Percentiles rank a stretch among this genome's conserved stretches.
These are phyloP conservation scores for Leuciscus idus DNA, from an alignment of 2,113 vertebrate genomes.

Conservation along the genomic window DNA sequence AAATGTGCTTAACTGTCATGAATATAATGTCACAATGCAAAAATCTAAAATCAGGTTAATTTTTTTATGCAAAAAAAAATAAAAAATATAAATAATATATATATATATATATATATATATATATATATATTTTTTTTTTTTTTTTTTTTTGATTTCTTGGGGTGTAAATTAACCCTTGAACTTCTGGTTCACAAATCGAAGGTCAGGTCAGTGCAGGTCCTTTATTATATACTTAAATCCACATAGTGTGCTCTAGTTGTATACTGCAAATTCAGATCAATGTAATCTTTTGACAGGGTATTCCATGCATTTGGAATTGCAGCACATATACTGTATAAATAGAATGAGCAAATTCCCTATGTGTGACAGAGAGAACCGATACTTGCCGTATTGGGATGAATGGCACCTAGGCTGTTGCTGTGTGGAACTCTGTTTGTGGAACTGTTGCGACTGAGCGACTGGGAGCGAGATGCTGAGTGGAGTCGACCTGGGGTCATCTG, in stretches of 20 bases:
- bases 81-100: neutral
- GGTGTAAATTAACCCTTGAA: neutral
- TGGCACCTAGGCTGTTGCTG: slow-evolving; percentile 76
- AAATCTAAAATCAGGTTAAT: neutral
- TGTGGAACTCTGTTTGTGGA: slow-evolving; percentile 80
- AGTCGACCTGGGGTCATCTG: slow-evolving; percentile 71
- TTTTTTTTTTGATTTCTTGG: neutral
- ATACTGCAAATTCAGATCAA: neutral
- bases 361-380: neutral
- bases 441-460: slow-evolving; percentile 88
- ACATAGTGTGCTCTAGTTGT: neutral
- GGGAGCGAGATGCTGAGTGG: slow-evolving; percentile 83
- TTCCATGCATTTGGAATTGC: neutral
- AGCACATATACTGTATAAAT: neutral
- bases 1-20: neutral
- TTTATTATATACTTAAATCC: neutral
- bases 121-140: neutral
- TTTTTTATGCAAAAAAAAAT: neutral
- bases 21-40: neutral
- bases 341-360: neutral
- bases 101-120: too few relatives aligned
- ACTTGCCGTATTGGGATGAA: slow-evolving; percentile 85
- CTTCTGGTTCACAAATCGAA: neutral
- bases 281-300: neutral
- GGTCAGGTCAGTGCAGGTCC: neutral